phyloP scores from a whole-genome alignment of 1,140 invertebrate genomes.

The Nasonia vitripennis region DNA sequence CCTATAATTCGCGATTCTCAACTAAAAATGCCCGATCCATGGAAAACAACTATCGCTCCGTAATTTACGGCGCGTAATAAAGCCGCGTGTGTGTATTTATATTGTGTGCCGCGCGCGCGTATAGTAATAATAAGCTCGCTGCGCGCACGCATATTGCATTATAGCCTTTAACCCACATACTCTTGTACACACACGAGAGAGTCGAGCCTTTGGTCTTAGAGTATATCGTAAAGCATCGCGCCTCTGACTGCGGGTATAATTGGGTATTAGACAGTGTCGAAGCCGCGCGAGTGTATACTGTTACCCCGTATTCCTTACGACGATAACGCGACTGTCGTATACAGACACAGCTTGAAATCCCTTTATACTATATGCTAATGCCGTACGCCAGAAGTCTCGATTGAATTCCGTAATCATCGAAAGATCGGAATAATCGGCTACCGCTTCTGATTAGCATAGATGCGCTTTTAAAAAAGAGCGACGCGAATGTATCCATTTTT shows the following conservation, averaged over 20 bases:
- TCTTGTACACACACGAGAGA: not conserved
- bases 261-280: slow-evolving; percentile 41
- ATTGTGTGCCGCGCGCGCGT: slow-evolving; percentile 21
- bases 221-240: slow-evolving; percentile 8
- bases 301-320: slow-evolving; percentile 2
- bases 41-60: slow-evolving; percentile 52
- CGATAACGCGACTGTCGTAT: not conserved
- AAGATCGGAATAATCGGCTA: too few species aligned
- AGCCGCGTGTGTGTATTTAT: slow-evolving; percentile 53
- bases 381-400: not conserved
- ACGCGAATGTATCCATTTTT: not conserved
- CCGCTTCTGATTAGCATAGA: too few species aligned
- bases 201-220: slow-evolving; percentile 5
- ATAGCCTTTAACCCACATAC: slow-evolving; percentile 30
- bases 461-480: not conserved
- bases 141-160: slow-evolving; percentile 12
- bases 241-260: slow-evolving; percentile 27
- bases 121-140: not conserved
- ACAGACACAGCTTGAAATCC: not conserved
- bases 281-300: slow-evolving; percentile 1
- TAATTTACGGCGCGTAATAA: slow-evolving; percentile 56
- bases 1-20: too few species aligned
- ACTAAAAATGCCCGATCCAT: slow-evolving; percentile 55
- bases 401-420: not conserved
- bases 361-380: not conserved